These are phyloP conservation scores for Spizaetus ornatus DNA, from an alignment of 2,113 vertebrate species.

Conservation along the genomic window DNA sequence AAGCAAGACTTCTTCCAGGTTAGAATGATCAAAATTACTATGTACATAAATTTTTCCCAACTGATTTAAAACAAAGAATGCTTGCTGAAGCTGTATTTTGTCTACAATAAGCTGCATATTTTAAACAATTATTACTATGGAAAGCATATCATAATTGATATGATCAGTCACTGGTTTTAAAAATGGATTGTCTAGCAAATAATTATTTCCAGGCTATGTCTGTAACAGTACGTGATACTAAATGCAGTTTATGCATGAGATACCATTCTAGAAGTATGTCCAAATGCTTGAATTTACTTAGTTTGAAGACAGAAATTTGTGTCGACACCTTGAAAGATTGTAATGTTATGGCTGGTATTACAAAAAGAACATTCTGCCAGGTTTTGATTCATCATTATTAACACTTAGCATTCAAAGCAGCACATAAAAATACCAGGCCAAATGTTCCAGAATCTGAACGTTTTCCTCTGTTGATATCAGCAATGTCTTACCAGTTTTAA, in stretches of 20 bases:
- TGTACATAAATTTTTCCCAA: neutral
- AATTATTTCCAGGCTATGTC: neutral
- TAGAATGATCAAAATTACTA: neutral
- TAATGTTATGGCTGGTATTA: neutral
- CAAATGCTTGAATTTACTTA: neutral
- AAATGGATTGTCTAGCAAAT: neutral
- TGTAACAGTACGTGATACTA: neutral
- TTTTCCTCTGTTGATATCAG: conserved; percentile 15
- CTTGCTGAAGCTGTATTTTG: neutral
- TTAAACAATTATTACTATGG: neutral
- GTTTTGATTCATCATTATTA: conserved; percentile 30
- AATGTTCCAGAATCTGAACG: neutral
- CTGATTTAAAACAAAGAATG: neutral
- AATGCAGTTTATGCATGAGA: neutral
- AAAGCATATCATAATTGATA: neutral
- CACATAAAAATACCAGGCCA: conserved; percentile 4
- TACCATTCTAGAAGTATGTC: neutral
- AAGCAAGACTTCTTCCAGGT: neutral
- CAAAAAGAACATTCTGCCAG: neutral
- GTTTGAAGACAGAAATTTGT: neutral
- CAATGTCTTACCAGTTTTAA: conserved; percentile 38
- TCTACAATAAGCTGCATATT: neutral
- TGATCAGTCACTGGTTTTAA: neutral
- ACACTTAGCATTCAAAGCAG: neutral
- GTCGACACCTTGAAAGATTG: neutral